phyloP scores from a whole-genome alignment of 92 coral and sea anemone genomes.

The Epizoanthus ramosus region DNA sequence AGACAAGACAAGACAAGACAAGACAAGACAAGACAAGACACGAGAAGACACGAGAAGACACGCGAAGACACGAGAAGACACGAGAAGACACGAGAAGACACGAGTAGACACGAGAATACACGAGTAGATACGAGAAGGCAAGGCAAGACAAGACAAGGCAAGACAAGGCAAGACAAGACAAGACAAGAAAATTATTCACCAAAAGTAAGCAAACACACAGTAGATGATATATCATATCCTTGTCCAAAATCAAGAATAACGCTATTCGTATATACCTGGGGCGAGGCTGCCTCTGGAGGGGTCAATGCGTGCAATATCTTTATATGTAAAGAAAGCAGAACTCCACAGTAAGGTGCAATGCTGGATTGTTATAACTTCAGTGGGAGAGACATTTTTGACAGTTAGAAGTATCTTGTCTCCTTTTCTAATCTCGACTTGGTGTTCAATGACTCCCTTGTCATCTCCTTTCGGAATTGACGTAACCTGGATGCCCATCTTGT shows the following conservation, averaged over 20 bases:
- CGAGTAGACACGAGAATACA: not conserved
- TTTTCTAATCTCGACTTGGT: slow-evolving; percentile 36
- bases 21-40: not conserved
- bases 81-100: not conserved
- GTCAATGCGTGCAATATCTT: slow-evolving; percentile 45
- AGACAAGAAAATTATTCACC: no score
- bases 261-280: slow-evolving; percentile 50
- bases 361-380: slow-evolving; percentile 13
- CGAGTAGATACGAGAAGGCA: no score
- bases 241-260: not conserved
- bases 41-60: not conserved
- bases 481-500: slow-evolving; percentile 62
- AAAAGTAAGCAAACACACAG: no score
- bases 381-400: slow-evolving; percentile 47
- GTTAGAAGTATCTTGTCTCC: slow-evolving; percentile 32
- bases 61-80: not conserved
- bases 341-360: slow-evolving; percentile 63
- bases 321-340: slow-evolving; percentile 62
- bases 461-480: slow-evolving; percentile 63
- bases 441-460: slow-evolving; percentile 70
- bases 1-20: no score
- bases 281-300: slow-evolving; percentile 10
- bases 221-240: no score
- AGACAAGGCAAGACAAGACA: no score
- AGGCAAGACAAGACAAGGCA: no score